Base-by-base conservation (phyloP, 2,113 vertebrate genomes). In the Trichomycterus rosablanca region DNA sequence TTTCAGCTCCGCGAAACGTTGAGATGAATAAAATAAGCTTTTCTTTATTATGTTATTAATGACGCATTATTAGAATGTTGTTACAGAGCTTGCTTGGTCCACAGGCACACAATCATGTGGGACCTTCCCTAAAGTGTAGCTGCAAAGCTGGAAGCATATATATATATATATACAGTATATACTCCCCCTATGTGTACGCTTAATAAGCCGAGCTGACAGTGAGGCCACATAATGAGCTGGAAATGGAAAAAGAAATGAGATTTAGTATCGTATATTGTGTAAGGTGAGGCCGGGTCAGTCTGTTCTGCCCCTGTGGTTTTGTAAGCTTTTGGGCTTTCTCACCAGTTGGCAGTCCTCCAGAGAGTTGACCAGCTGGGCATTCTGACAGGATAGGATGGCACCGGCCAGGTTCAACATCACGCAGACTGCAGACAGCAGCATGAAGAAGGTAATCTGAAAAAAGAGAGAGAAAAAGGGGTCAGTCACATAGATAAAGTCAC, bases 391-490 rank as follows among this genome's bases (percentile, higher is more conserved):
- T 24, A 99, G 91, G 68, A 98, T 98, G 64, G 96, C 97, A 19
- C 95, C 96, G 0, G 95, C 96, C 83, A 99, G 82, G 81, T 97
- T 99, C 74, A 99, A 86, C 93, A 99, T 97, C 68, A 98, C 95
- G 2, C 96, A 99, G 76, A 99, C 96, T 0, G 94, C 95, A 2
- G 95, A 98, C 59, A 99, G 87, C 79, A 99, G 84, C 94, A 97
- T 97, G 87, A 99, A 98, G 83, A 97, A 98, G 28, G 94, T 97
- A 72, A 98, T 96, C 96, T 97, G 88, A 26, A 71, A 77, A 66
- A 45, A 62, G 48, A 78, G 40, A 61, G 23, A 71, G 32, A 61
- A 45, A 59, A 11, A 66, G 26, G 6, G 15, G 45, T 67, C 40
- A 54, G 46, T 48, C 52, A 39, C 26, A 46, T n/a, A n/a, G n/a